Evolutionary conservation across 2,113 vertebrate species (phyloP).

Genomic region (Oceanites oceanicus): DNA sequence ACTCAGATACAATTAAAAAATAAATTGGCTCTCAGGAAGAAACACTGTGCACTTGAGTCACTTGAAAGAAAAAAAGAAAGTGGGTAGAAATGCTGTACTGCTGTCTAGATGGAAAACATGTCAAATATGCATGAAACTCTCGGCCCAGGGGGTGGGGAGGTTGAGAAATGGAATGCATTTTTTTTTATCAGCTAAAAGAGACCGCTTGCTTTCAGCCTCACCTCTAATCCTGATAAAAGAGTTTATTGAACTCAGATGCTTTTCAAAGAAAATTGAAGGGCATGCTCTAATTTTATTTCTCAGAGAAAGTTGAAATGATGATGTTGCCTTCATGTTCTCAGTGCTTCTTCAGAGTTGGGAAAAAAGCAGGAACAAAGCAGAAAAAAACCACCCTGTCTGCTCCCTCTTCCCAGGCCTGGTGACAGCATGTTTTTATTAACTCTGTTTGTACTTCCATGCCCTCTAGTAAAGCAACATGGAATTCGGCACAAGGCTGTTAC

Average conservation of each 20-base stretch:
- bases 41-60: not conserved
- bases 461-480: not conserved
- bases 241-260: constrained; percentile 48
- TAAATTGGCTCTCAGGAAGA: not conserved
- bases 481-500: not conserved
- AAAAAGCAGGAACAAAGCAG: not conserved
- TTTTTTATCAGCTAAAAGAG: constrained; percentile 38
- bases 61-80: not conserved
- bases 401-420: not conserved
- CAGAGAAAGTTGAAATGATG: not conserved
- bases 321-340: not conserved
- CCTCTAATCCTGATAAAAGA: constrained; percentile 69
- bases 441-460: not conserved
- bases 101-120: constrained; percentile 62
- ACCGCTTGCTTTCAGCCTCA: constrained; percentile 64
- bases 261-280: constrained; percentile 58
- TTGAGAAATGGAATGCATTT: constrained; percentile 42
- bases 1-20: constrained; percentile 17
- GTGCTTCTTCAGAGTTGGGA: not conserved
- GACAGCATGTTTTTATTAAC: not conserved
- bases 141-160: constrained; percentile 15
- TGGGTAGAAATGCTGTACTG: constrained; percentile 21
- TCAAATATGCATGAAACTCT: constrained; percentile 70
- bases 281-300: constrained; percentile 32
- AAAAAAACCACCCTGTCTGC: not conserved